Evolutionary conservation across 2,797 vertebrate genomes (phyloP).

Genomic region (Hyperoplus lanceolatus): DNA sequence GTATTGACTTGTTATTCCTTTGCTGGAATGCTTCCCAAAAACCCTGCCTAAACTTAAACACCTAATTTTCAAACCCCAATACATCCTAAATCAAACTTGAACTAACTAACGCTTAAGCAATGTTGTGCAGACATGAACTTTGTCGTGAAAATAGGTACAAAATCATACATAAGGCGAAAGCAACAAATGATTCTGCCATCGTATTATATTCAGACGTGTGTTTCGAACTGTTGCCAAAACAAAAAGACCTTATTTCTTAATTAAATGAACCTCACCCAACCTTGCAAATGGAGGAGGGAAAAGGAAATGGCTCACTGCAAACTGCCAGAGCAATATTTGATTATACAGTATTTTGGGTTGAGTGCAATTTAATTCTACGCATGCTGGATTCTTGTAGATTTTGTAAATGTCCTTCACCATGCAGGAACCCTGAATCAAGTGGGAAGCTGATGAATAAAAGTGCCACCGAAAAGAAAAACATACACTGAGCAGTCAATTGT

Average conservation of each 20-base stretch:
- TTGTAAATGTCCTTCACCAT: background rate
- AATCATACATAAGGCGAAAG: conserved; percentile 2
- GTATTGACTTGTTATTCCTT: conserved; percentile 31
- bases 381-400: background rate
- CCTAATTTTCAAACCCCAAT: background rate
- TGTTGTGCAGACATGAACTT: background rate
- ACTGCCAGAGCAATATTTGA: too few relatives aligned
- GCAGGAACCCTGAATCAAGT: background rate
- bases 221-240: conserved; percentile 4
- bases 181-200: conserved; percentile 15
- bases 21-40: conserved; percentile 29
- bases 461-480: background rate
- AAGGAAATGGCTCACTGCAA: too few relatives aligned
- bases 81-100: conserved; percentile 4
- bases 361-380: too few relatives aligned
- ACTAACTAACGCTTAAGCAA: background rate
- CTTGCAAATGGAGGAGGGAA: conserved; percentile 20
- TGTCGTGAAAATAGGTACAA: background rate
- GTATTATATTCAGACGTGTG: conserved; percentile 2
- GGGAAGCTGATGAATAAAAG: background rate
- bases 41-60: conserved; percentile 12
- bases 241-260: conserved; percentile 12
- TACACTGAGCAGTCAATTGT: background rate
- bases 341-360: too few relatives aligned
- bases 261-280: background rate